A percentile compares a stretch with the other conserved stretches of the same genome.
These are phyloP conservation scores for Sorex araneus DNA, from an alignment of 2,113 vertebrate species.

Conservation along the genomic window DNA sequence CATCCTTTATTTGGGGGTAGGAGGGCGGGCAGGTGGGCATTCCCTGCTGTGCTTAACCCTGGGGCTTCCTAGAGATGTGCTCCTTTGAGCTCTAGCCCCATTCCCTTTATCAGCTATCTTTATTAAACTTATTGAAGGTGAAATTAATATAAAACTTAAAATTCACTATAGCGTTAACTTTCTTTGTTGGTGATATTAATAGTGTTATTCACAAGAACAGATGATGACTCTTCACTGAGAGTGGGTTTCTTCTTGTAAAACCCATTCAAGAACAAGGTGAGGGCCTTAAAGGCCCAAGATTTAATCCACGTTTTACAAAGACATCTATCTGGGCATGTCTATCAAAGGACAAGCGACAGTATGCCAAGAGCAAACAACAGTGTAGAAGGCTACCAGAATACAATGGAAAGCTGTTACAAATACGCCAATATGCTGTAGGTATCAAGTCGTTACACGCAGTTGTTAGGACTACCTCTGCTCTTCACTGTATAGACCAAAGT, in stretches of 20 bases:
- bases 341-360: not conserved
- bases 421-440: not conserved
- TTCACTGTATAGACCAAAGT: not conserved
- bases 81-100: no score
- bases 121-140: not conserved
- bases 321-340: not conserved
- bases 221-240: not conserved
- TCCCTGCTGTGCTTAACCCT: no score
- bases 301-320: not conserved
- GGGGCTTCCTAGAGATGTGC: no score
- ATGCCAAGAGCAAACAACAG: not conserved
- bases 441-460: not conserved
- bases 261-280: not conserved
- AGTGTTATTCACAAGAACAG: not conserved
- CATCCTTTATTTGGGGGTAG: not conserved
- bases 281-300: not conserved
- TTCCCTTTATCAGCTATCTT: not conserved
- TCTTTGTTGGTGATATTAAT: not conserved
- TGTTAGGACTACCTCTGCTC: not conserved
- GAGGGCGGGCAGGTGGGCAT: no score
- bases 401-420: not conserved
- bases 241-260: not conserved
- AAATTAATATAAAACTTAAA: not conserved
- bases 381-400: not conserved
- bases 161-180: not conserved